Conservation (phyloP, 2,113 vertebrate genomes). For the Alces alces region DNA sequence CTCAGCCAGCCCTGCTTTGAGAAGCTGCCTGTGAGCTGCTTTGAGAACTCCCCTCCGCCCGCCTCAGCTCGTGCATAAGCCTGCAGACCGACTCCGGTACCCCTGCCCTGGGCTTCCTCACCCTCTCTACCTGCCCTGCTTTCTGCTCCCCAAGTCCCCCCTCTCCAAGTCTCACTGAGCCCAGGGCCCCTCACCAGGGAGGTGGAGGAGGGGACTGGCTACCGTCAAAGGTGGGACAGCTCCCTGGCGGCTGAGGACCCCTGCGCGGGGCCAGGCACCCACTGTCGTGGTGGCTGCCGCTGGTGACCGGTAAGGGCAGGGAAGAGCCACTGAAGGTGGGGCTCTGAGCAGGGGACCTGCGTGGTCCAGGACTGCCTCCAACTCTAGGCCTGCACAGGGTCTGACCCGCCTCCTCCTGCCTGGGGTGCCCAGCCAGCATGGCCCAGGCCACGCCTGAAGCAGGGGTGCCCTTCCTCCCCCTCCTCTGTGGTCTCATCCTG, state of each 20-base stretch:
- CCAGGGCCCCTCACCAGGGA: background rate
- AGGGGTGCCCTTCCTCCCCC: background rate
- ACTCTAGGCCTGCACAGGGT: background rate
- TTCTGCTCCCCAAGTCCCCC: background rate
- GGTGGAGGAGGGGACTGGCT: background rate
- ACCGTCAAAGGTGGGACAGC: background rate
- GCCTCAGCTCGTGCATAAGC: background rate
- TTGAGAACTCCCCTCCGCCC: background rate
- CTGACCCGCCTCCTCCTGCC: background rate
- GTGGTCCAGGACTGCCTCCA: background rate
- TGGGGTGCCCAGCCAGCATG: rapidly evolving
- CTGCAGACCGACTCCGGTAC: background rate
- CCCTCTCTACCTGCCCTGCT: background rate
- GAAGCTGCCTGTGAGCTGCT: background rate
- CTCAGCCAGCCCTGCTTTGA: background rate
- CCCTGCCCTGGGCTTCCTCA: background rate
- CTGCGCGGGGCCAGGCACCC: background rate
- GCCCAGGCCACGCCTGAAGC: background rate
- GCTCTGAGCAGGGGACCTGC: background rate
- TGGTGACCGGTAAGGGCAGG: background rate
- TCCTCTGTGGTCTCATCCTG: background rate
- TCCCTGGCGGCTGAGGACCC: background rate
- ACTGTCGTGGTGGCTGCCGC: background rate
- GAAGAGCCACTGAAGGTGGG: background rate
- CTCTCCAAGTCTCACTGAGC: background rate